A percentile compares a stretch with the other conserved stretches of the same genome.
Conservation (phyloP, 2,888 invertebrate genomes). For the Xestia sexstrigata region DNA sequence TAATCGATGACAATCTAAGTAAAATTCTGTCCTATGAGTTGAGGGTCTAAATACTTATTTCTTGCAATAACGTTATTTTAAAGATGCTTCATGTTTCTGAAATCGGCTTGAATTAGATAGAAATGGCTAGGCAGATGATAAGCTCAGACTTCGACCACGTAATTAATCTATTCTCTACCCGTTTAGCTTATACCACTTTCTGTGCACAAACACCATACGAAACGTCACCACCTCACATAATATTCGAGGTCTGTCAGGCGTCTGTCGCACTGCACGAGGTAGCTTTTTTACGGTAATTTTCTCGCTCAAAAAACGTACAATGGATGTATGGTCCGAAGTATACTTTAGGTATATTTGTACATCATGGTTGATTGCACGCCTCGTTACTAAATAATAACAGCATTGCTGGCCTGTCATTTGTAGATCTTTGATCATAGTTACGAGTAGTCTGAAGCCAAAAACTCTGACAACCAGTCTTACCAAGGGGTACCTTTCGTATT, state of each 20-base stretch:
- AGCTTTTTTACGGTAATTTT: background rate
- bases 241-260: background rate
- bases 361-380: background rate
- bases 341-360: background rate
- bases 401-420: background rate
- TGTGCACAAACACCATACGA: background rate
- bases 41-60: background rate
- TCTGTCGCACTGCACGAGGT: background rate
- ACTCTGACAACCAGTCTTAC: background rate
- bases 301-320: background rate
- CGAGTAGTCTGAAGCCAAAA: background rate
- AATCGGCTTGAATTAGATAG: background rate
- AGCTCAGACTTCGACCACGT: background rate
- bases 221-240: background rate
- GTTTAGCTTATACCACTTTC: background rate
- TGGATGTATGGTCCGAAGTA: background rate
- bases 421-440: background rate
- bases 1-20: background rate
- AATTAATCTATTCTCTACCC: background rate
- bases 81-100: background rate
- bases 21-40: background rate
- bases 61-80: background rate
- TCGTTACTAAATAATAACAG: background rate
- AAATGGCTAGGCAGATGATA: background rate
- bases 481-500: background rate